Evolutionary conservation across 2,888 invertebrate species (phyloP), one percentile per base, ranked within the genome.

Genomic region (Heteromyza rotundicornis): DNA sequence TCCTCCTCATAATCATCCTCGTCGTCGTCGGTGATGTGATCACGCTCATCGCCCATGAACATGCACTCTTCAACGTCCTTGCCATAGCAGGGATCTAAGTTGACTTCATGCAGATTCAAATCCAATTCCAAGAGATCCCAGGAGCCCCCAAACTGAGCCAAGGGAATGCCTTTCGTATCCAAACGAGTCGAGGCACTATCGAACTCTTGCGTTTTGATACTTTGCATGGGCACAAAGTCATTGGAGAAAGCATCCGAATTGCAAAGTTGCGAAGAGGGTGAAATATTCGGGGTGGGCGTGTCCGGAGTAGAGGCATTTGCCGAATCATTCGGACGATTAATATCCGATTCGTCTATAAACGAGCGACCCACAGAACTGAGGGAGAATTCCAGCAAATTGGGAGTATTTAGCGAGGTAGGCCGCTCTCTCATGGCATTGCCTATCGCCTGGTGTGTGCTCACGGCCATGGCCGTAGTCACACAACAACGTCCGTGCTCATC

Each of bases 91-190:
- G 88, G 87, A 75, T 88, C 88, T 2, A 87, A 82, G 72, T 88
- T 88, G 64, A 88, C 84, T 73, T 88, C 87, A 60, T 87, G 87
- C 64, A 88, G 78, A 65, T 88, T 87, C 67, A 88, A 76, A 77
- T 88, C 88, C 54, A 88, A 84, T 78, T 88, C 88, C 32, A 88
- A 84, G 19, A 88, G 84, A 78, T 88, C 88, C 88, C 88, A 88
- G 60, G 87, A 84, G 67, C 88, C 88, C 50, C 87, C 86, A 59
- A 81, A 83, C 59, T 80, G 77, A 2, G 80, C 81, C n/a, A 82
- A 60, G 0, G 82, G 80, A 61, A 82, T 76, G 19, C 63, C 67
- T 24, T 66, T 69, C 2, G 50, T 16, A 1, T 50, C 51, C 8
- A 8, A 16, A 16, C 7, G 7, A 8, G 51, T 3, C 23, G 60